A percentile compares a stretch with the other conserved stretches of the same genome.
Evolutionary conservation across 1,140 invertebrate genomes (phyloP).

Genomic region (Geopemphigus sp.): DNA sequence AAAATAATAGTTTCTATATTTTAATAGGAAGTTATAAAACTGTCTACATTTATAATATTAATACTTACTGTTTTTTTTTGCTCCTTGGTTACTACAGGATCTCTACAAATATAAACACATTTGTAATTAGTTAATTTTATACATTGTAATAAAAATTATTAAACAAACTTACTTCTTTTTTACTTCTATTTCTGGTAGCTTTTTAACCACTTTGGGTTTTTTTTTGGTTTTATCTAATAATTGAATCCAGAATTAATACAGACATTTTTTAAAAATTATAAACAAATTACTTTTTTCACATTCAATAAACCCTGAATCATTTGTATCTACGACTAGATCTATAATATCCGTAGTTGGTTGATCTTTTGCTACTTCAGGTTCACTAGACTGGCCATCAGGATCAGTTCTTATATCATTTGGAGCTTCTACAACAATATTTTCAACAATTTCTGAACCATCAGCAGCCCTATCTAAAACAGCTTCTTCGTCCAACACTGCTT

Average conservation of each 20-base stretch:
- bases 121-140: neutral
- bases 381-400: constrained; percentile 33
- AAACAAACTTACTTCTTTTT: constrained; percentile 34
- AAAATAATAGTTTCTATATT: no score
- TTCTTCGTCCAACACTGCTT: neutral
- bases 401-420: constrained; percentile 37
- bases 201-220: constrained; percentile 27
- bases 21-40: no score
- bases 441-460: constrained; percentile 40
- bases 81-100: constrained; percentile 27
- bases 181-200: constrained; percentile 26
- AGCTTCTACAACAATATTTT: constrained; percentile 20
- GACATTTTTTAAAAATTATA: no score
- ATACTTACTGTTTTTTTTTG: constrained; percentile 42
- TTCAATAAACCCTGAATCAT: constrained; percentile 40
- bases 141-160: no score
- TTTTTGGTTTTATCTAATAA: constrained; percentile 37
- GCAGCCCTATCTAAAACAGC: constrained; percentile 18
- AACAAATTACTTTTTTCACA: constrained; percentile 18
- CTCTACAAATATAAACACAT: constrained; percentile 15
- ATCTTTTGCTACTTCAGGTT: constrained; percentile 30
- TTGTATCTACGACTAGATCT: neutral
- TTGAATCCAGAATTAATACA: no score
- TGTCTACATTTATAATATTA: no score
- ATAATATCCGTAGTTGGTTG: neutral